Base-by-base conservation (phyloP, 2,113 vertebrate species). In the Euleptes europaea region DNA sequence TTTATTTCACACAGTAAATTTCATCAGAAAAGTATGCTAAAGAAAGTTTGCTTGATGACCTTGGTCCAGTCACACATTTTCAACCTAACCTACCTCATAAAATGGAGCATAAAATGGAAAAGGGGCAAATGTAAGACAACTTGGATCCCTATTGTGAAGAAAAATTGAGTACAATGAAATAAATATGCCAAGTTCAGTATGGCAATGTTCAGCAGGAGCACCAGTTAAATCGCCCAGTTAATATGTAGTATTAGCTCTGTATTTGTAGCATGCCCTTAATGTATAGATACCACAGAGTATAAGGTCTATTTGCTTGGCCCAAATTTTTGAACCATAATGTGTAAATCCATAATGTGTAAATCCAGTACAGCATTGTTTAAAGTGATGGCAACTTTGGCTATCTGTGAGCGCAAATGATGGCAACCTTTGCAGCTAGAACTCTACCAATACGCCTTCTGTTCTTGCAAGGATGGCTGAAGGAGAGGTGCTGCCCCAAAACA, bases 1-100 rank as follows among this genome's bases (percentile, higher is more conserved):
- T 7, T 86, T 88, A 85, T 87, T 72, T 67, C 31, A 33, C 70
- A 78, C 35, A n/a, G 26, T 35, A 23, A 8, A 76, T 76, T 78
- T 80, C 42, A 81, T 76, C 51, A 44, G 77, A 84, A 84, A 47
- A 26, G 26, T 60, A 60, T 60, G 57, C 57, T 60, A 26, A 17
- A 57, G 15, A 57, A 60, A 60, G 57, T 26, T 60, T 60, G 23
- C 57, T 60, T 23, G 57, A 3, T 60, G 54, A 57, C 57, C 23
- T 60, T 60, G 54, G 54, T 17, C 54, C 54, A 4, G 19, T 57
- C 54, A 2, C 54, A 57, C 19, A 57, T 26, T 60, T 57, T 26
- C 15, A 6, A 26, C 57, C 57, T 60, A 60, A 60, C 57, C 57
- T 60, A 26, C 57, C 57, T 26, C 15, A 60, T 60, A 60, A 26